These are phyloP conservation scores for Agriotes lineatus DNA, from an alignment of 2,888 invertebrate species.

Conservation along the genomic window DNA sequence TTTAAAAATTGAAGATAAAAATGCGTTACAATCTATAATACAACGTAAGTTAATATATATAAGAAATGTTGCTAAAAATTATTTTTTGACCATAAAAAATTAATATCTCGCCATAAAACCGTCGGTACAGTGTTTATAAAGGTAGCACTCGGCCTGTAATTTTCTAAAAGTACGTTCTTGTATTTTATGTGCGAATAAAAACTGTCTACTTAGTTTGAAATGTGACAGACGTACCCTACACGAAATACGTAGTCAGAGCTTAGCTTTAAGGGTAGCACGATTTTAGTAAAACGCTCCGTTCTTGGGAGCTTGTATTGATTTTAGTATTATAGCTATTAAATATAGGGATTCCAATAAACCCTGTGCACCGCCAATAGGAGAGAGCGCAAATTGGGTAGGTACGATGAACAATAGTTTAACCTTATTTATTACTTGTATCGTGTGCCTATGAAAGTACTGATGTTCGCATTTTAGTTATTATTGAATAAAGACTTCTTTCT, in stretches of 20 bases:
- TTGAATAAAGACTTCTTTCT: slow-evolving; percentile 5
- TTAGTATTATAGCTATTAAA: slow-evolving; percentile 42
- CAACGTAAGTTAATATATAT: too few relatives aligned
- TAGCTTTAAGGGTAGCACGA: slow-evolving; percentile 14
- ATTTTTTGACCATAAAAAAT: too few relatives aligned
- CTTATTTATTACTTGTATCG: slow-evolving; percentile 25
- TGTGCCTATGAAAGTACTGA: slow-evolving; percentile 3
- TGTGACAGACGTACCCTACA: not conserved
- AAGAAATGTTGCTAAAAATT: too few relatives aligned
- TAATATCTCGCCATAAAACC: too few relatives aligned
- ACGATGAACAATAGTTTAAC: slow-evolving; percentile 2
- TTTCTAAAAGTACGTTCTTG: not conserved
- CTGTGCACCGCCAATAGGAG: slow-evolving; percentile 1
- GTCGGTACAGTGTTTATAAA: too few relatives aligned
- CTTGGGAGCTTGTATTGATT: slow-evolving; percentile 39
- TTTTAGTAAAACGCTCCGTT: slow-evolving; percentile 33
- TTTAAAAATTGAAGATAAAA: too few relatives aligned
- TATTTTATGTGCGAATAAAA: not conserved
- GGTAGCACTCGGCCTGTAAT: too few relatives aligned
- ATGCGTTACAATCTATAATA: too few relatives aligned
- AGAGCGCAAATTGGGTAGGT: slow-evolving; percentile 20
- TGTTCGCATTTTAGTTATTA: not conserved
- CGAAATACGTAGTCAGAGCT: not conserved
- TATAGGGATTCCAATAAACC: slow-evolving; percentile 26
- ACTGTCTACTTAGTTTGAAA: not conserved